Evolutionary conservation across 2,888 invertebrate species (phyloP).

Genomic region (Drosophila fulvimacula): DNA sequence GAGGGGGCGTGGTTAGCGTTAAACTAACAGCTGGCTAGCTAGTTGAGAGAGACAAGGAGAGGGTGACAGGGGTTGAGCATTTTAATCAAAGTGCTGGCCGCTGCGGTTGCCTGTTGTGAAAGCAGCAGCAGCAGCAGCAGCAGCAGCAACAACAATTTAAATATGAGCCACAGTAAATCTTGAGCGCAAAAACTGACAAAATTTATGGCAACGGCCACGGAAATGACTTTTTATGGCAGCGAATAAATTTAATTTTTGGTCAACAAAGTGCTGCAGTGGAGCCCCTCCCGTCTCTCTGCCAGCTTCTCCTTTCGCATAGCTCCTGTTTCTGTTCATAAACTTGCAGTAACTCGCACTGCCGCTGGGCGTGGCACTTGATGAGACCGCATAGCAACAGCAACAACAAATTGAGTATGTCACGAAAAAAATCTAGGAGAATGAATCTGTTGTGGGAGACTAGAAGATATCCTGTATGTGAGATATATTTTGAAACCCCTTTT

Average conservation of each 20-base stretch:
- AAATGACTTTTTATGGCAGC: slow-evolving; percentile 80
- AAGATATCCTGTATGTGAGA: not conserved
- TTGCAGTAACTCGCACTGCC: slow-evolving; percentile 44
- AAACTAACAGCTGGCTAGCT: slow-evolving; percentile 40
- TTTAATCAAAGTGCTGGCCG: slow-evolving; percentile 67
- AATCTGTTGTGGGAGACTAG: not conserved
- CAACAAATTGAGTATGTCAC: slow-evolving; percentile 14
- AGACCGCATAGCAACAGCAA: slow-evolving; percentile 39
- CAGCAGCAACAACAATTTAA: slow-evolving; percentile 69
- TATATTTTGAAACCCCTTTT: not conserved
- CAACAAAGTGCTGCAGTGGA: slow-evolving; percentile 68
- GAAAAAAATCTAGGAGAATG: not conserved
- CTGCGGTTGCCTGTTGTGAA: slow-evolving; percentile 43
- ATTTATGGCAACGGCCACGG: slow-evolving; percentile 78
- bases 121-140: slow-evolving; percentile 36
- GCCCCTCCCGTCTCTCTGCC: not conserved
- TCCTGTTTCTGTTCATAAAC: slow-evolving; percentile 61
- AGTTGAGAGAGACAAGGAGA: slow-evolving; percentile 14
- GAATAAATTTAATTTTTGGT: slow-evolving; percentile 80
- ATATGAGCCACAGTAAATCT: slow-evolving; percentile 78
- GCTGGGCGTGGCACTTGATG: slow-evolving; percentile 54
- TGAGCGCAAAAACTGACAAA: slow-evolving; percentile 72
- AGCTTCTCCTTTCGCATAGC: not conserved
- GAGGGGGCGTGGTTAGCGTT: slow-evolving; percentile 38
- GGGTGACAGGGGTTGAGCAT: slow-evolving; percentile 32